Conservation (phyloP, 2,113 vertebrate species). For the Manacus vitellinus region DNA sequence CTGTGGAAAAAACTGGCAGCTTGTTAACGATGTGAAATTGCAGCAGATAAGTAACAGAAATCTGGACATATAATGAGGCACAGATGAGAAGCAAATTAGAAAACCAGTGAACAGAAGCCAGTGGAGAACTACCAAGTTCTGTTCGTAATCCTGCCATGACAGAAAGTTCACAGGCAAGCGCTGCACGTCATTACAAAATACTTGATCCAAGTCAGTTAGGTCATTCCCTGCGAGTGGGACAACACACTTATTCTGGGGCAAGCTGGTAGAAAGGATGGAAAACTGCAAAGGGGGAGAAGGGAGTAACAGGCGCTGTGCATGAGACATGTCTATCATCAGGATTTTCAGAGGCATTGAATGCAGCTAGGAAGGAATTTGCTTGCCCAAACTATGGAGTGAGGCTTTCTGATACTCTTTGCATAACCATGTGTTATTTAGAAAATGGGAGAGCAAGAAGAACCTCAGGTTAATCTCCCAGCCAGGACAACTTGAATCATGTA, state of each 20-base stretch:
- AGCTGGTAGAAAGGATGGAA: not conserved
- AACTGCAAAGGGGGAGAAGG: not conserved
- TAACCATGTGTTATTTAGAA: not conserved
- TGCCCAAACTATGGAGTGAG: not conserved
- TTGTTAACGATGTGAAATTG: not conserved
- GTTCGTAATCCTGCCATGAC: not conserved
- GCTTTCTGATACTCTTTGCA: not conserved
- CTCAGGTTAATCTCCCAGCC: not conserved
- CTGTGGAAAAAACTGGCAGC: not conserved
- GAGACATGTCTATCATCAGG: not conserved
- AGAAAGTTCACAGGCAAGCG: not conserved
- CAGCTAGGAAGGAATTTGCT: not conserved
- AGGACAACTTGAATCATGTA: fast-evolving
- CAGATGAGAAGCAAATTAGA: not conserved
- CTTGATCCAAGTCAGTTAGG: not conserved
- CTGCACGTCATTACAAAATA: not conserved
- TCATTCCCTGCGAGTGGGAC: not conserved
- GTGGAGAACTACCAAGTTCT: not conserved
- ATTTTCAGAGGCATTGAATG: not conserved
- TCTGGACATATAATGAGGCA: not conserved
- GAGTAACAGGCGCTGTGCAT: fast-evolving
- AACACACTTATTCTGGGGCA: not conserved
- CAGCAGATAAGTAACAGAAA: not conserved
- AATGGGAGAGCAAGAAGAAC: not conserved
- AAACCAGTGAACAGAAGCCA: not conserved